A percentile compares a stretch with the other conserved stretches of the same genome.
These are phyloP conservation scores for Coenonympha arcania DNA, from an alignment of 2,888 invertebrate species.

Conservation along the genomic window DNA sequence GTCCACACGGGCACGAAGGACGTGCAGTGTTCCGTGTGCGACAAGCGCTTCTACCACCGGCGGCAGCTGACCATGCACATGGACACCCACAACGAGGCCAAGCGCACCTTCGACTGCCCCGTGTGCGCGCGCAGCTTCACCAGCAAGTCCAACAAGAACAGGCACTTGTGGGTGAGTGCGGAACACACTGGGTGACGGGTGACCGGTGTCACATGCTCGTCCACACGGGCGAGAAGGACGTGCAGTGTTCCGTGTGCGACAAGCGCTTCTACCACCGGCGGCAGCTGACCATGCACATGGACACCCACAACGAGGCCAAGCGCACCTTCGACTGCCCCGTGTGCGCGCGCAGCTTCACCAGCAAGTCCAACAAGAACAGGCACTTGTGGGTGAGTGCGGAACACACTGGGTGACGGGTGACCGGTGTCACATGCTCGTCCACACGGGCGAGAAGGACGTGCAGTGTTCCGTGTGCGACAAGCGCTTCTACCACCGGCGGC, in stretches of 20 bases:
- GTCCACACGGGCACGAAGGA: neutral
- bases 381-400: constrained; percentile 3
- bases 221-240: neutral
- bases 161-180: constrained; percentile 3
- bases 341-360: constrained; percentile 5
- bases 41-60: constrained; percentile 4
- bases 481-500: constrained; percentile 3
- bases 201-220: neutral
- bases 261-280: constrained; percentile 5
- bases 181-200: too few relatives aligned
- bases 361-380: neutral
- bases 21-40: neutral
- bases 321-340: constrained; percentile 7
- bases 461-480: constrained; percentile 3
- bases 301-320: neutral
- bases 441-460: neutral
- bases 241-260: constrained; percentile 1
- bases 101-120: constrained; percentile 6
- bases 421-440: neutral
- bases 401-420: too few relatives aligned
- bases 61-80: constrained; percentile 5
- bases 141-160: constrained; percentile 1
- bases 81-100: neutral
- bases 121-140: constrained; percentile 6
- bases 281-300: constrained; percentile 5